Base-by-base conservation (phyloP, 23 tunicate species). In the Clavelina lepadiformis region DNA sequence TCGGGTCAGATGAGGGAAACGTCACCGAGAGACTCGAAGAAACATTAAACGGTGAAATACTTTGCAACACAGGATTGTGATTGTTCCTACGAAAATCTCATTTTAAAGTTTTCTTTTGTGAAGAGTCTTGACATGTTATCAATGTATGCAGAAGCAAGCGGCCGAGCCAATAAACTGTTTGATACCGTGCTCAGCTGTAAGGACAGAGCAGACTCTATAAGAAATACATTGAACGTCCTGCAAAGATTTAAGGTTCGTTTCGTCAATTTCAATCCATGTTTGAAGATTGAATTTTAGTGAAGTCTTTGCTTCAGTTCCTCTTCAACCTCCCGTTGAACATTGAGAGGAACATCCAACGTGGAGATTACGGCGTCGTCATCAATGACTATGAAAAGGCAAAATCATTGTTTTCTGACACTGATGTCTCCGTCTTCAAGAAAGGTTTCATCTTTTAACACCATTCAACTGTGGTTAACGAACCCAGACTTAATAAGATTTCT, bases 361-460 rank as follows among this genome's bases (percentile, higher is more conserved):
- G 89, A 23, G 97, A 89, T 81, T 89, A 89, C 56, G 89, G 89
- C 0, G 89, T 89, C 38, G 97, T 89, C 6, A 85, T 93, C 34
- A 83, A 85, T 69, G 98, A 93, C 69, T 85, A 83, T 51, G 93
- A 83, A 44, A 93, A 93, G 63, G 98, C 93, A 63, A 85, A 79
- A 38, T 93, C 98, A 37, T 55, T 93, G 47, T 93, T 93, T 54
- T 47, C 80, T 0, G 71, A 93, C 76, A 93, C 98, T 0, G 79
- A 67, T 41, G 94, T 93, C 5, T 61, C 64, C 0, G 88, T 84
- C 19, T 93, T 93, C 57, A 79, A 93, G 51, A 79, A 74, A 79
- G 94, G 89, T 72, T 44, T 44, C 15, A 15, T 44, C 49, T 11
- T 11, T n/a, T n/a, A n/a, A 8, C 15, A 8, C 49, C 15, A 15